Conservation (phyloP, 2,888 invertebrate genomes). For the Sisyra nigra region DNA sequence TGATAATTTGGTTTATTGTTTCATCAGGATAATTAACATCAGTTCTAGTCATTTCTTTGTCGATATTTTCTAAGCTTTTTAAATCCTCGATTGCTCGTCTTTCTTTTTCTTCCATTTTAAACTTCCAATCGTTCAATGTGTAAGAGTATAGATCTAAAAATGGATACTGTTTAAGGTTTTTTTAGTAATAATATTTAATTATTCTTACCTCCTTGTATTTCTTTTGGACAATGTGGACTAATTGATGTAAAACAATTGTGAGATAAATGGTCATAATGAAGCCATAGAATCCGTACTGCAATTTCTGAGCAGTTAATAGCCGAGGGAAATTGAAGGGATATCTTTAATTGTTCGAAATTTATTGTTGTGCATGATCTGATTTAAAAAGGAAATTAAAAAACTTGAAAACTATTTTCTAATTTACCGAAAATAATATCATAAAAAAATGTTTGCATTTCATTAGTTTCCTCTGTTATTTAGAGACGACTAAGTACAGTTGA, state of each 20-base stretch:
- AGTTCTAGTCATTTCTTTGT: not conserved
- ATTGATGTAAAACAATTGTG: constrained; percentile 25
- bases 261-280: constrained; percentile 36
- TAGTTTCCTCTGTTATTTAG: no score
- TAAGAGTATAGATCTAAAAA: constrained; percentile 17
- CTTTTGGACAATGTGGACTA: constrained; percentile 11
- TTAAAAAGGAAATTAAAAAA: constrained; percentile 1
- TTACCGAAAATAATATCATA: no score
- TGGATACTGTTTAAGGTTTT: not conserved
- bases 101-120: constrained; percentile 15
- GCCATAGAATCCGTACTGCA: constrained; percentile 31
- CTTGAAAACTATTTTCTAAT: no score
- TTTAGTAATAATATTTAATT: not conserved
- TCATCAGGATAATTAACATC: constrained; percentile 1
- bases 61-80: constrained; percentile 1
- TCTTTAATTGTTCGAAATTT: constrained; percentile 26
- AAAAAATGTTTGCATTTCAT: no score
- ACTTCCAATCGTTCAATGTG: constrained; percentile 20
- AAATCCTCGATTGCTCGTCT: not conserved
- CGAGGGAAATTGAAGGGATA: constrained; percentile 28
- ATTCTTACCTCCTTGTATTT: constrained; percentile 1
- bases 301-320: constrained; percentile 26
- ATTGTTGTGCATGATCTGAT: constrained; percentile 28
- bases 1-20: constrained; percentile 2
- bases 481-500: no score